phyloP scores from a whole-genome alignment of 1,140 invertebrate species.

The Macrotrachela quadricornifera region DNA sequence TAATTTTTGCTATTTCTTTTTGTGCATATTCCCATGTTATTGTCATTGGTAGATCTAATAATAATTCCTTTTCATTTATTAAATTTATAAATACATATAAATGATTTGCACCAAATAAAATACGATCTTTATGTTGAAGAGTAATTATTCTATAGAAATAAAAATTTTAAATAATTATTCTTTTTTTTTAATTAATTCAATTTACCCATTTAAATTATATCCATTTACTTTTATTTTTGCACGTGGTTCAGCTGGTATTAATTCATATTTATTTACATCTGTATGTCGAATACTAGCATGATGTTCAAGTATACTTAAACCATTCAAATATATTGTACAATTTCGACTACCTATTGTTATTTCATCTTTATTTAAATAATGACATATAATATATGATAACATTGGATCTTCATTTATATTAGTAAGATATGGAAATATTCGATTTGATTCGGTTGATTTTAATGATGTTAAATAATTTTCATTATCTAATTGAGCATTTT shows the following conservation, averaged over 20 bases:
- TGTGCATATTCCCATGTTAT: slow-evolving; percentile 31
- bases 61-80: slow-evolving; percentile 13
- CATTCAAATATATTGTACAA: too few species aligned
- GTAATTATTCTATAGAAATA: too few species aligned
- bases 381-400: slow-evolving; percentile 27
- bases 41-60: too few species aligned
- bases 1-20: slow-evolving; percentile 31
- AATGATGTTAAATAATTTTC: slow-evolving; percentile 18
- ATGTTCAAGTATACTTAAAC: too few species aligned
- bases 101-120: slow-evolving; percentile 31
- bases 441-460: neutral
- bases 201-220: slow-evolving; percentile 16
- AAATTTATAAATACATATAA: slow-evolving; percentile 28
- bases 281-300: too few species aligned
- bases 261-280: too few species aligned
- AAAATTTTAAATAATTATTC: too few species aligned
- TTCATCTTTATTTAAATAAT: slow-evolving; percentile 19
- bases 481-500: slow-evolving; percentile 10
- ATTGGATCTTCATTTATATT: slow-evolving; percentile 32
- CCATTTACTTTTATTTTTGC: slow-evolving; percentile 30
- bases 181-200: neutral
- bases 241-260: slow-evolving; percentile 1
- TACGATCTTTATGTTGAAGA: slow-evolving; percentile 25
- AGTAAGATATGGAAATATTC: slow-evolving; percentile 19
- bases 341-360: slow-evolving; percentile 17